These are phyloP conservation scores for Pinna nobilis DNA, from an alignment of 1,140 invertebrate genomes.

Conservation along the genomic window DNA sequence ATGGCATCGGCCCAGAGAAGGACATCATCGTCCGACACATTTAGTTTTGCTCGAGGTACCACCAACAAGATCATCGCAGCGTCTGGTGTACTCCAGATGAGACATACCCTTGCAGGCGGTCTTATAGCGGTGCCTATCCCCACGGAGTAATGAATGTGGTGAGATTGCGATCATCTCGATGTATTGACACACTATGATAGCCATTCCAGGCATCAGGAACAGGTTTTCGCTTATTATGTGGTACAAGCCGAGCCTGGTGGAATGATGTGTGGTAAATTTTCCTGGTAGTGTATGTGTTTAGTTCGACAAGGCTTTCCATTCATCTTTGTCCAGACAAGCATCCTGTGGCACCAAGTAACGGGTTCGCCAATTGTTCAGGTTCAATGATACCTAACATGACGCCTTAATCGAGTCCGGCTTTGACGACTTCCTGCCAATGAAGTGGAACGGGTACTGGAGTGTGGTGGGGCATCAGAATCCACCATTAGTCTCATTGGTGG, in stretches of 20 bases:
- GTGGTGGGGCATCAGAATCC: slow-evolving; percentile 30
- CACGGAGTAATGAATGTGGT: slow-evolving; percentile 45
- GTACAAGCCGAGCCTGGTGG: slow-evolving; percentile 25
- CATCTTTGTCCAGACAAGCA: slow-evolving; percentile 47
- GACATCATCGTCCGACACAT: slow-evolving; percentile 54
- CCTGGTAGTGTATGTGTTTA: slow-evolving; percentile 33
- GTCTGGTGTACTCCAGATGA: slow-evolving; percentile 38
- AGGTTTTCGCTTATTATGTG: slow-evolving; percentile 27
- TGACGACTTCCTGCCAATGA: slow-evolving; percentile 47
- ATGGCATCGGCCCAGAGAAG: slow-evolving; percentile 38
- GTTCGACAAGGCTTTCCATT: slow-evolving; percentile 39
- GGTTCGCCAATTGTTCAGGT: slow-evolving; percentile 30
- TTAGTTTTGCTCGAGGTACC: slow-evolving; percentile 44
- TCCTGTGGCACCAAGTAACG: slow-evolving; percentile 46
- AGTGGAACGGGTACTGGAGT: slow-evolving; percentile 36
- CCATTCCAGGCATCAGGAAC: slow-evolving; percentile 42
- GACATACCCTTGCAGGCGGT: slow-evolving; percentile 40
- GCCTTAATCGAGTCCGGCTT: too few species aligned
- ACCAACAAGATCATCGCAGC: slow-evolving; percentile 42
- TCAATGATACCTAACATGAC: too few species aligned
- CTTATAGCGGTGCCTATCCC: slow-evolving; percentile 18
- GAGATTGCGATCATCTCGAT: slow-evolving; percentile 31
- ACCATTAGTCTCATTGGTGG: slow-evolving; percentile 36
- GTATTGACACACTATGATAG: slow-evolving; percentile 37
- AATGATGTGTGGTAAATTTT: slow-evolving; percentile 46